phyloP scores from a whole-genome alignment of 2,797 vertebrate genomes.

The Thamnophis elegans region DNA sequence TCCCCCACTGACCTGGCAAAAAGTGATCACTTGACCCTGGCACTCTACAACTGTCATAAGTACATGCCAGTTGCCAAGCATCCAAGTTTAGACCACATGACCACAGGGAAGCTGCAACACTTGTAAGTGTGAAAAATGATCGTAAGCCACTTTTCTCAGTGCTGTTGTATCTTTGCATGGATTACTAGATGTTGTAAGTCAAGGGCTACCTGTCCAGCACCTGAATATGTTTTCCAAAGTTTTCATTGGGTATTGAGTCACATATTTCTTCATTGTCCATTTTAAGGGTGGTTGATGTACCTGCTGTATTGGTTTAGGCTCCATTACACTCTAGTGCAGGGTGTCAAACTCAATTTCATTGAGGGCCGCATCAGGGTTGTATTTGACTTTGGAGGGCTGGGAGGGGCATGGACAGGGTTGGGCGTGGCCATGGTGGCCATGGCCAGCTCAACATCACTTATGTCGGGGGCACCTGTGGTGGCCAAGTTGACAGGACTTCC shows the following conservation, averaged over 20 bases:
- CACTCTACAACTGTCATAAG: not conserved
- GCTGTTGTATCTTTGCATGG: not conserved
- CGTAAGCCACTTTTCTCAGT: not conserved
- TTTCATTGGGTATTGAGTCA: not conserved
- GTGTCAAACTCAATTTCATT: too few relatives aligned
- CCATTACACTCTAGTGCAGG: not conserved
- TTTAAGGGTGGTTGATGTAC: not conserved
- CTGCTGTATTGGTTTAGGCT: not conserved
- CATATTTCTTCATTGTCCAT: not conserved
- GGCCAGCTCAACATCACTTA: too few relatives aligned
- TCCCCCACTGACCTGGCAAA: too few relatives aligned
- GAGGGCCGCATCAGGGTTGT: too few relatives aligned
- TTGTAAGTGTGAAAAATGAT: not conserved
- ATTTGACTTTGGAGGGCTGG: too few relatives aligned
- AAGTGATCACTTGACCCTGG: not conserved
- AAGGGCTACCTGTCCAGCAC: not conserved
- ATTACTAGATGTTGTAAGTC: not conserved
- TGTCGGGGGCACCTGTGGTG: too few relatives aligned
- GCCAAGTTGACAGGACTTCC: too few relatives aligned
- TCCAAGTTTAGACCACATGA: not conserved
- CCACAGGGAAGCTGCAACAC: not conserved
- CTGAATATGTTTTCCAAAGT: not conserved
- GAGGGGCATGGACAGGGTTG: too few relatives aligned
- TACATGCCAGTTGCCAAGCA: not conserved
- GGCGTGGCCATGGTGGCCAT: too few relatives aligned